phyloP scores from a whole-genome alignment of 2,113 vertebrate species.

The Cheilinus undulatus region DNA sequence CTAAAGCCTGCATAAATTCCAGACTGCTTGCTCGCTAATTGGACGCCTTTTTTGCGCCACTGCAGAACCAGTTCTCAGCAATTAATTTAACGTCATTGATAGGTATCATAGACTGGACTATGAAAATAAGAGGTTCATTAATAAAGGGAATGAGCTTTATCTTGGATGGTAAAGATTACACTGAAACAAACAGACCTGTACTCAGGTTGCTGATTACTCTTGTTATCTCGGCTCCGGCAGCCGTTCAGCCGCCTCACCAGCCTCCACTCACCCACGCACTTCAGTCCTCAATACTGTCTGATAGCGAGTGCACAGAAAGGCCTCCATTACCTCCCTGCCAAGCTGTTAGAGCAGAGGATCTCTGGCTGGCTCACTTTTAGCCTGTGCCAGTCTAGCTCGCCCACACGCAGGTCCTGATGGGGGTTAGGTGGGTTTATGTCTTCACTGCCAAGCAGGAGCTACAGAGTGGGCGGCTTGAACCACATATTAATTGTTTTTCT shows the following conservation, averaged over 20 bases:
- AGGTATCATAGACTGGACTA: neutral
- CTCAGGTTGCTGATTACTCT: slow-evolving; percentile 57
- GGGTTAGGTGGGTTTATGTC: slow-evolving; percentile 15
- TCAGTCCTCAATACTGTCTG: slow-evolving; percentile 46
- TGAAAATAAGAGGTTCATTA: neutral
- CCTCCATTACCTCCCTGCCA: slow-evolving; percentile 61
- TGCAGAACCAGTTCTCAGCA: neutral
- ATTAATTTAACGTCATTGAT: neutral
- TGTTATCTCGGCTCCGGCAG: slow-evolving; percentile 43
- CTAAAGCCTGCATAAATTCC: neutral
- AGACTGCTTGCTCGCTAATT: neutral
- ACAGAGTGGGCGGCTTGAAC: slow-evolving; percentile 24
- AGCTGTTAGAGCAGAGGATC: slow-evolving; percentile 48
- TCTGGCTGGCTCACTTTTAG: slow-evolving; percentile 52
- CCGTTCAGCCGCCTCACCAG: slow-evolving; percentile 34
- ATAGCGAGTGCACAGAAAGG: slow-evolving; percentile 44
- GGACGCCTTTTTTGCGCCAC: neutral
- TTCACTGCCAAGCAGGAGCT: slow-evolving; percentile 30
- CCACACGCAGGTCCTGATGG: slow-evolving; percentile 45
- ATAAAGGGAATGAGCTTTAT: neutral
- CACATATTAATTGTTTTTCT: slow-evolving; percentile 49
- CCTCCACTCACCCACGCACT: slow-evolving; percentile 58
- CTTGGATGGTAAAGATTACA: slow-evolving; percentile 8
- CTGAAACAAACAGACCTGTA: slow-evolving; percentile 18
- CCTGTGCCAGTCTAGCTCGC: slow-evolving; percentile 41